Evolutionary conservation across 2,797 vertebrate species (phyloP), one percentile per base, ranked within the genome.

Genomic region (Pseudomugil tenellus): DNA sequence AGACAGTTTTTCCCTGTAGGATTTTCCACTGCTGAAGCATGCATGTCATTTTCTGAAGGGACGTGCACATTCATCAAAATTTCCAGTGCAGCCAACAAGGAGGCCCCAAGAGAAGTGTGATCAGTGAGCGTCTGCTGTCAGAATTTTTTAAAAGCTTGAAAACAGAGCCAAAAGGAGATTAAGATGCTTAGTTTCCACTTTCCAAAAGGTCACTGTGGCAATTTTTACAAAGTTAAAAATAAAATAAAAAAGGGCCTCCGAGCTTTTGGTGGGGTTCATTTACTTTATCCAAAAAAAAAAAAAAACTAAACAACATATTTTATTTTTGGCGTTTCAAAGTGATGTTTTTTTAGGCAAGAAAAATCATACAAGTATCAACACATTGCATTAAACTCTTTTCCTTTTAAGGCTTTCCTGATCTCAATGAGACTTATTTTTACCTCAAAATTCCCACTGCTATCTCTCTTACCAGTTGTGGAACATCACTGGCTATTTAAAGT

Each of bases 121-220:
- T 28, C 12, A 26, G 11, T 9, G 8, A 55, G 35, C 6, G 11
- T 51, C 49, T 51, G 23, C 49, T 52, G 49, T 52, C 49, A 52
- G 49, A 52, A 31, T 16, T 49, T 29, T 48, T 21, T 62, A 48
- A 62, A 43, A 25, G 59, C 43, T n/a, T 34, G 28, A 49, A 61
- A 61, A 14, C 35, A 16, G 13, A 8, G 29, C 8, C n/a, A 16
- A 32, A 28, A 43, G 49, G 25, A 28, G 21, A 26, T 16, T 25
- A 4, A 52, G 23, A 25, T 16, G 25, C 6, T 12, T 52, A 6
- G 13, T 26, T 52, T 52, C 25, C 25, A 16, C 11, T 52, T 28
- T 12, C 5, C 25, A 25, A 52, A 28, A 6, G 49, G 49, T 52
- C 16, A 52, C 25, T 52, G 3, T 52, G 10, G 5, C 25, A 14